These are phyloP conservation scores for Machimus atricapillus DNA, from an alignment of 2,888 invertebrate species.

Conservation along the genomic window DNA sequence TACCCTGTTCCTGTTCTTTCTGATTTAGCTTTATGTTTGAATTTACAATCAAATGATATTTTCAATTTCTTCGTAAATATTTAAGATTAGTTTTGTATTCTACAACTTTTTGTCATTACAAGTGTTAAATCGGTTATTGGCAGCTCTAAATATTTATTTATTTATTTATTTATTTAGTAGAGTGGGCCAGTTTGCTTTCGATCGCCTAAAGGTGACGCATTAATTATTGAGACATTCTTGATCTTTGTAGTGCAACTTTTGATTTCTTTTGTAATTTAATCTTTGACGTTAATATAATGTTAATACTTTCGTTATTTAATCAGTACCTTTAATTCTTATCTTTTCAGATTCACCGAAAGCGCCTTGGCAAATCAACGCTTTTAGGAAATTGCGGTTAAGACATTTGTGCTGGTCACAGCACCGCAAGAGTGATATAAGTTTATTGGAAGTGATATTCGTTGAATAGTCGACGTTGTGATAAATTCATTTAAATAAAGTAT, in stretches of 20 bases:
- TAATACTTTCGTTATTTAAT: not conserved
- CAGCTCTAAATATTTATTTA: not conserved
- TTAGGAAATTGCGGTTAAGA: not conserved
- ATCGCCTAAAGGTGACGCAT: not conserved
- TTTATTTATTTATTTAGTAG: not conserved
- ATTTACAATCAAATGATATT: no score
- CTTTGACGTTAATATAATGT: not conserved
- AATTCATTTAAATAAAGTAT: not conserved
- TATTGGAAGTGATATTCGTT: not conserved
- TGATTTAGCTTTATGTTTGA: not conserved
- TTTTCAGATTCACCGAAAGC: conserved; percentile 1
- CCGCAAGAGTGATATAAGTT: conserved; percentile 13
- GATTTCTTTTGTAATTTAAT: not conserved
- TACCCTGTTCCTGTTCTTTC: no score
- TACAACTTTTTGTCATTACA: not conserved
- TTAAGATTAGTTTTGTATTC: not conserved
- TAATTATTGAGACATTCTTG: not conserved
- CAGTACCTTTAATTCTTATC: not conserved
- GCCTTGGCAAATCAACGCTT: not conserved
- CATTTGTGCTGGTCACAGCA: not conserved
- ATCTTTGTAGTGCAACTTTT: not conserved
- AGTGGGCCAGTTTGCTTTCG: not conserved
- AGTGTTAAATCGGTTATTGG: not conserved
- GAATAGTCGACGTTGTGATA: not conserved
- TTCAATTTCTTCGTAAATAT: no score